Percentiles rank a stretch among this genome's conserved stretches.
Conservation (phyloP, 2,888 invertebrate genomes). For the Thelaira solivaga region DNA sequence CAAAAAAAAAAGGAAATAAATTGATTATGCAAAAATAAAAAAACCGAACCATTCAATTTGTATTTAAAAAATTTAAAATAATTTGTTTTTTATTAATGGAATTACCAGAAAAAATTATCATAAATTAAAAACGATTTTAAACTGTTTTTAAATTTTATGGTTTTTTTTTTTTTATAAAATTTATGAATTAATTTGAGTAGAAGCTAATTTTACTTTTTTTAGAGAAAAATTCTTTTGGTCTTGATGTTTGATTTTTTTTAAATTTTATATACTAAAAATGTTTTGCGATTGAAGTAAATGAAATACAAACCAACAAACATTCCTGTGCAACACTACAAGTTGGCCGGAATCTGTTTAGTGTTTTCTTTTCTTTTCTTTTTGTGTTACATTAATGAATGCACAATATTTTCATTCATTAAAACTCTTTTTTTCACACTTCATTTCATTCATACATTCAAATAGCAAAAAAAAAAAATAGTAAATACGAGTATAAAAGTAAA, state of each 20-base stretch:
- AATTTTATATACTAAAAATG: too few species aligned
- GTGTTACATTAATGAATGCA: neutral
- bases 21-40: neutral
- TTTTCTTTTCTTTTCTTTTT: neutral
- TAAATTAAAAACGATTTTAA: slow-evolving; percentile 39
- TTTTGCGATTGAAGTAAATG: too few species aligned
- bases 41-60: neutral
- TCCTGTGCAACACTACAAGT: neutral
- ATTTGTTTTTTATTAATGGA: slow-evolving; percentile 42
- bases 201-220: too few species aligned
- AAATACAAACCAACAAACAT: too few species aligned
- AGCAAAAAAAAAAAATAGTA: neutral
- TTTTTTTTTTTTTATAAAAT: too few species aligned
- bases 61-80: slow-evolving; percentile 19
- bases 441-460: slow-evolving; percentile 5
- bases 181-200: too few species aligned
- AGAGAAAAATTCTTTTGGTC: too few species aligned
- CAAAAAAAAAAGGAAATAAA: neutral
- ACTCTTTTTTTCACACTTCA: neutral
- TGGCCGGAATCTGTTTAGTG: neutral
- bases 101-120: slow-evolving; percentile 42
- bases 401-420: slow-evolving; percentile 51
- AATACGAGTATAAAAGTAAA: neutral
- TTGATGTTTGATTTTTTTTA: too few species aligned
- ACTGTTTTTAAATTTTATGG: too few species aligned